Conservation (phyloP, 1,140 invertebrate genomes). For the Aplysia californica region DNA sequence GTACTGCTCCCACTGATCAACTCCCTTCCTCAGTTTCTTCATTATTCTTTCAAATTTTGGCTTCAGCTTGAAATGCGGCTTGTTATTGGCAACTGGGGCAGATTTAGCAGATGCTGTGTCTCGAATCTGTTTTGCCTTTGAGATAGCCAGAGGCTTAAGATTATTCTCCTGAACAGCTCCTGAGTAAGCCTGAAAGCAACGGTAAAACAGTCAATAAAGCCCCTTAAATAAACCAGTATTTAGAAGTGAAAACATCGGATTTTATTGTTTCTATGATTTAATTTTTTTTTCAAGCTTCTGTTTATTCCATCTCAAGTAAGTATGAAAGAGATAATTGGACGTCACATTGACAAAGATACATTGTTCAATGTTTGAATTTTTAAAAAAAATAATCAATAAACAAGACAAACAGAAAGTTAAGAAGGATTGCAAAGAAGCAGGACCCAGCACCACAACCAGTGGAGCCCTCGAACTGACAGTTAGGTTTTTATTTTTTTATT, state of each 20-base stretch:
- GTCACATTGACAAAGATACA: not conserved
- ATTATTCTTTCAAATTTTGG: slow-evolving; percentile 27
- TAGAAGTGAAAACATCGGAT: too few relatives aligned
- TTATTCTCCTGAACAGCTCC: slow-evolving; percentile 21
- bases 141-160: slow-evolving; percentile 27
- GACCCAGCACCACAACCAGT: too few relatives aligned
- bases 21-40: slow-evolving; percentile 21
- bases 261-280: too few relatives aligned
- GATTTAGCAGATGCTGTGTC: not conserved
- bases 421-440: too few relatives aligned
- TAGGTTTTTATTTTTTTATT: too few relatives aligned
- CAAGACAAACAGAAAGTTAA: too few relatives aligned
- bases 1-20: slow-evolving; percentile 60
- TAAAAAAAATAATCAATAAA: too few relatives aligned
- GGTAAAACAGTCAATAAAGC: not conserved
- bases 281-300: too few relatives aligned
- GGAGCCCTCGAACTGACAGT: too few relatives aligned
- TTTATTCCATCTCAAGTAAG: too few relatives aligned
- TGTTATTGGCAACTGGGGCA: not conserved
- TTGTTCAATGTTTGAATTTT: not conserved
- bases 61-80: slow-evolving; percentile 20
- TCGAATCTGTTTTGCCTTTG: slow-evolving; percentile 27
- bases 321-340: not conserved
- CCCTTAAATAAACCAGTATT: not conserved
- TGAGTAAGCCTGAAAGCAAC: slow-evolving; percentile 34